Evolutionary conservation across 2,888 invertebrate species (phyloP).

Genomic region (Creontiades dilutus): DNA sequence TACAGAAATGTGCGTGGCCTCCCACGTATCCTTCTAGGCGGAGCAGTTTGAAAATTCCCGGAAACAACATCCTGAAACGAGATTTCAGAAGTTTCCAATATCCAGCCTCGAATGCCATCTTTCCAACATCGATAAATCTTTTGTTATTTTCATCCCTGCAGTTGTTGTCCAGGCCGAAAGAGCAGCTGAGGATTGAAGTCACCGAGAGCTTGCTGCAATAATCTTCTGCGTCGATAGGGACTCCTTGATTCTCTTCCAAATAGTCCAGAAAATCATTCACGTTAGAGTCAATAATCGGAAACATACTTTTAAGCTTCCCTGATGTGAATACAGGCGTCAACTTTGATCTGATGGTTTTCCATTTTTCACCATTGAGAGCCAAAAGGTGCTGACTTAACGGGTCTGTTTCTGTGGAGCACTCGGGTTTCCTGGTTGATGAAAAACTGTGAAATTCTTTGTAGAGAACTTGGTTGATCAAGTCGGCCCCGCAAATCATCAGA

Average conservation of each 20-base stretch:
- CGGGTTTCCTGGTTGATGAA: constrained; percentile 57
- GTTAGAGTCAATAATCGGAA: constrained; percentile 38
- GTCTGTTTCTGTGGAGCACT: constrained; percentile 57
- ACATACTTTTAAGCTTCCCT: constrained; percentile 72
- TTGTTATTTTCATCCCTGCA: constrained; percentile 53
- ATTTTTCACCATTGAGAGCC: constrained; percentile 71
- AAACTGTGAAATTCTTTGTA: constrained; percentile 63
- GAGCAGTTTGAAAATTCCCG: constrained; percentile 66
- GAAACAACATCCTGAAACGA: constrained; percentile 55
- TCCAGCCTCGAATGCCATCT: constrained; percentile 61
- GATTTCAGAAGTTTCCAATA: constrained; percentile 65
- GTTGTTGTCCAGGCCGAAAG: constrained; percentile 71
- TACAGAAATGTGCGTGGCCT: constrained; percentile 55
- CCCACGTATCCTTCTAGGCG: constrained; percentile 57
- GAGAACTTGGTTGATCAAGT: constrained; percentile 56
- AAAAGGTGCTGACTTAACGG: constrained; percentile 71
- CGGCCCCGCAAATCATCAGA: constrained; percentile 63
- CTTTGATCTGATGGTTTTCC: constrained; percentile 68
- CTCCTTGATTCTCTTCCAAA: background rate
- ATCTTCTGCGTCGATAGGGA: constrained; percentile 51
- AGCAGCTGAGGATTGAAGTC: constrained; percentile 67
- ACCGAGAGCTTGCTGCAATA: constrained; percentile 66
- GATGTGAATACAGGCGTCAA: constrained; percentile 70
- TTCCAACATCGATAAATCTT: constrained; percentile 61
- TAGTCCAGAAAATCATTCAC: constrained; percentile 49